These are phyloP conservation scores for Formica selysi DNA, from an alignment of 1,140 invertebrate genomes.

Conservation along the genomic window DNA sequence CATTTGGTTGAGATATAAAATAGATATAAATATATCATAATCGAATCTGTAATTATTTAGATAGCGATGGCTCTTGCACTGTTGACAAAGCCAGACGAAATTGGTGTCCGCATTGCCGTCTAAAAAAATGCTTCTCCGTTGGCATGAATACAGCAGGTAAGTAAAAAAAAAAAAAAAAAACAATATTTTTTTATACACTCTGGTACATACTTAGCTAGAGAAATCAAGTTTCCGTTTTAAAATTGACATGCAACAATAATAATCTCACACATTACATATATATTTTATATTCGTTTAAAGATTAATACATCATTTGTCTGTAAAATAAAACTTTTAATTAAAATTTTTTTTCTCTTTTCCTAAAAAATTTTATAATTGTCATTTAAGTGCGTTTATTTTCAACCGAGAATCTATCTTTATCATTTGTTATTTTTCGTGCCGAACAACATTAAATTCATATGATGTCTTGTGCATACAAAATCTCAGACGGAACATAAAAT, in stretches of 20 bases:
- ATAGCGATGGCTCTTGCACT: conserved; percentile 91
- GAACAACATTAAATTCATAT: conserved; percentile 7
- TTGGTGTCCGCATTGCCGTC: conserved; percentile 95
- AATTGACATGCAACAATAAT: not conserved
- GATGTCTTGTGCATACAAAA: not conserved
- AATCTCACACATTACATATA: not conserved
- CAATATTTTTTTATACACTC: not conserved
- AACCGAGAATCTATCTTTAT: not conserved
- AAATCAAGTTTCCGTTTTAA: not conserved
- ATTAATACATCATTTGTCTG: not conserved
- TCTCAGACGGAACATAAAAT: conserved; percentile 2
- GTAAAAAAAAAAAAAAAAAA: conserved; percentile 39
- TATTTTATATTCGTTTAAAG: not conserved
- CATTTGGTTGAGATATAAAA: not conserved
- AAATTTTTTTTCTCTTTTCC: not conserved
- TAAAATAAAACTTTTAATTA: not conserved
- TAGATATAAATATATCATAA: conserved; percentile 10
- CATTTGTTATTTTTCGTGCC: not conserved
- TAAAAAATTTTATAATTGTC: not conserved
- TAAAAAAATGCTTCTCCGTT: conserved; percentile 92
- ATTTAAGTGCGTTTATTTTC: not conserved
- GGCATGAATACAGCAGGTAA: conserved; percentile 93
- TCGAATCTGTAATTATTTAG: conserved; percentile 79
- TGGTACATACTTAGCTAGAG: not conserved
- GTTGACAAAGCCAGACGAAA: conserved; percentile 94